Percentiles rank a stretch among this genome's conserved stretches.
Evolutionary conservation across 2,797 vertebrate genomes (phyloP).

Genomic region (Poecile montanus): DNA sequence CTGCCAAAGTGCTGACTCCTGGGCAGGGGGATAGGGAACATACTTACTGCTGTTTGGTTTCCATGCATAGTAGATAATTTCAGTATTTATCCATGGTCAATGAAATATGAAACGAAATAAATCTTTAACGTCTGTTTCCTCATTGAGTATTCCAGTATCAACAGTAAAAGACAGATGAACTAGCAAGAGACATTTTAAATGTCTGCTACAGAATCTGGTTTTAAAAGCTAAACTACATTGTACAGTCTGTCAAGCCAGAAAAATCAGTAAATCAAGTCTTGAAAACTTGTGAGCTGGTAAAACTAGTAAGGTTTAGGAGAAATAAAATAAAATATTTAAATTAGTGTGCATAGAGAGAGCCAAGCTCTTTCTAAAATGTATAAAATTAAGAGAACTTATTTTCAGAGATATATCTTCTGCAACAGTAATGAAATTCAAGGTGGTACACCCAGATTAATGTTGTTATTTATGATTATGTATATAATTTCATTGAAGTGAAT

Average conservation of each 20-base stretch:
- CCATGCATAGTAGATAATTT: constrained; percentile 5
- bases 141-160: neutral
- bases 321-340: constrained; percentile 1
- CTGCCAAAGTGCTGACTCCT: constrained; percentile 61
- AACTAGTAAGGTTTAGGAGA: neutral
- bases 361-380: neutral
- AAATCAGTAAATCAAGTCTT: neutral
- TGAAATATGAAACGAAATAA: constrained; percentile 30
- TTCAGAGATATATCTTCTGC: neutral
- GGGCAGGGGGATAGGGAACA: constrained; percentile 9
- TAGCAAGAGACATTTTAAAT: neutral
- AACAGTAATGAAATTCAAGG: constrained; percentile 58
- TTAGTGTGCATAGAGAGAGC: neutral
- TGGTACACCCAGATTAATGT: constrained; percentile 39
- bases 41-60: constrained; percentile 59
- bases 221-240: neutral
- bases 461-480: constrained; percentile 64
- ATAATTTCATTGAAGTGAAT: constrained; percentile 46
- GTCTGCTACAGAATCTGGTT: neutral
- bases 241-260: neutral
- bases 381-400: constrained; percentile 30
- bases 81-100: constrained; percentile 46
- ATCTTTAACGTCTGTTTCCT: neutral
- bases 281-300: neutral
- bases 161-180: neutral